phyloP scores from a whole-genome alignment of 2,888 invertebrate genomes.

The Belgica antarctica region DNA sequence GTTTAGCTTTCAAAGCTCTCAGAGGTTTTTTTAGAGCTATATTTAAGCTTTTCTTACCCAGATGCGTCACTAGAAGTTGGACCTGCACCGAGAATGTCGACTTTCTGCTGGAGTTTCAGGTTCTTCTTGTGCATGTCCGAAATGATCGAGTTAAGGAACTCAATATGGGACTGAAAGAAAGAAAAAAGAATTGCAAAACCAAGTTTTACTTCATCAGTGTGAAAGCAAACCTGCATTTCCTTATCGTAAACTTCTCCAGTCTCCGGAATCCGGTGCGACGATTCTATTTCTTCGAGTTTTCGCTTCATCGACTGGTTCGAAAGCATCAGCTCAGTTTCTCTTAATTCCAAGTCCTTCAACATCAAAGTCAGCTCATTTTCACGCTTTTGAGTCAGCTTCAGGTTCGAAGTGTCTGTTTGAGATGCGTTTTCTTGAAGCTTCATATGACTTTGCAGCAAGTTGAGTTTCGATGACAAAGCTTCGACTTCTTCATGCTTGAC shows the following conservation, averaged over 20 bases:
- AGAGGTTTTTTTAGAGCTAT: too few relatives aligned
- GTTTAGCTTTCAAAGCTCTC: neutral
- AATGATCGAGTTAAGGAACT: slow-evolving; percentile 94
- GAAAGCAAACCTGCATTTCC: too few relatives aligned
- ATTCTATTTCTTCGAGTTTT: slow-evolving; percentile 4
- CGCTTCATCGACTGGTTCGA: slow-evolving; percentile 35
- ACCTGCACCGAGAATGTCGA: slow-evolving; percentile 65
- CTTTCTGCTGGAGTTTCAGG: slow-evolving; percentile 73
- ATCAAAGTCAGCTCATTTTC: slow-evolving; percentile 48
- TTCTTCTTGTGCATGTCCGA: slow-evolving; percentile 94
- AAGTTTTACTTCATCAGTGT: too few relatives aligned
- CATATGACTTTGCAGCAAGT: slow-evolving; percentile 47
- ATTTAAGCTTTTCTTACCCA: neutral
- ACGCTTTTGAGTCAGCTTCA: slow-evolving; percentile 43
- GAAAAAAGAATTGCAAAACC: too few relatives aligned
- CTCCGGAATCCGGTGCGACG: neutral
- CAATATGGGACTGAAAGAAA: slow-evolving; percentile 70
- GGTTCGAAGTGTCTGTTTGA: slow-evolving; percentile 43
- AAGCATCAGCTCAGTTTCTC: slow-evolving; percentile 36
- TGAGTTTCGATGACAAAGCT: slow-evolving; percentile 46
- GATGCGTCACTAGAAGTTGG: slow-evolving; percentile 46
- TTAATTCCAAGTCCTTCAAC: slow-evolving; percentile 48
- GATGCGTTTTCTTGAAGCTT: slow-evolving; percentile 49
- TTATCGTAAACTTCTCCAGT: slow-evolving; percentile 63
- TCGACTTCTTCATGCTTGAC: slow-evolving; percentile 39